Conservation (phyloP, 2,797 vertebrate genomes). For the Aeoliscus strigatus region DNA sequence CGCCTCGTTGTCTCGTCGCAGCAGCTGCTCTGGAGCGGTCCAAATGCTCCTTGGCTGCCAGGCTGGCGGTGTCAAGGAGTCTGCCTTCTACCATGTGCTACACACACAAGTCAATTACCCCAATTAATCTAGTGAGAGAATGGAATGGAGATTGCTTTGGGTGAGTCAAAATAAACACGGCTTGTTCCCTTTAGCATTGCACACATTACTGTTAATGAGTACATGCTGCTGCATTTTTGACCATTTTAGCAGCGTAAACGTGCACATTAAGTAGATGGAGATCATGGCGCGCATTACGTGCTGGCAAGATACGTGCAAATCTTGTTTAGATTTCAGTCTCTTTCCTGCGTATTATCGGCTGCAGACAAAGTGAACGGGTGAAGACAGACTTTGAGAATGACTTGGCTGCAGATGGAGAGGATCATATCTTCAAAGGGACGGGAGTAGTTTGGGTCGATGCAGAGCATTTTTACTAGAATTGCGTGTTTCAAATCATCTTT, state of each 20-base stretch:
- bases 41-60: constrained; percentile 67
- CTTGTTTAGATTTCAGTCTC: constrained; percentile 55
- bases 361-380: constrained; percentile 56
- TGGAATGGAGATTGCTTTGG: constrained; percentile 69
- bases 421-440: constrained; percentile 70
- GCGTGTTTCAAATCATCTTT: constrained; percentile 64
- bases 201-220: constrained; percentile 57
- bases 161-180: constrained; percentile 58
- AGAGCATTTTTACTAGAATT: constrained; percentile 56
- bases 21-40: constrained; percentile 44
- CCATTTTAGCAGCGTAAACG: constrained; percentile 51
- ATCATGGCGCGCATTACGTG: constrained; percentile 49
- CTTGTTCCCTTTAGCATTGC: constrained; percentile 45
- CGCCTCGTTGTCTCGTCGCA: constrained; percentile 59
- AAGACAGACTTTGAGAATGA: constrained; percentile 61
- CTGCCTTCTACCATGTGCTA: constrained; percentile 52
- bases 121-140: constrained; percentile 64
- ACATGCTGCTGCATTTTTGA: constrained; percentile 43
- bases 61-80: constrained; percentile 49
- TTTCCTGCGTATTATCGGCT: constrained; percentile 49
- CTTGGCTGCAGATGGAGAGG: constrained; percentile 63
- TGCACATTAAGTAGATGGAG: constrained; percentile 50
- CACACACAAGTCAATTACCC: constrained; percentile 61
- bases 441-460: constrained; percentile 59
- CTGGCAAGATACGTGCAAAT: constrained; percentile 48